A percentile compares a stretch with the other conserved stretches of the same genome.
Evolutionary conservation across 2,113 vertebrate genomes (phyloP).

Genomic region (Odontophorus gujanensis): DNA sequence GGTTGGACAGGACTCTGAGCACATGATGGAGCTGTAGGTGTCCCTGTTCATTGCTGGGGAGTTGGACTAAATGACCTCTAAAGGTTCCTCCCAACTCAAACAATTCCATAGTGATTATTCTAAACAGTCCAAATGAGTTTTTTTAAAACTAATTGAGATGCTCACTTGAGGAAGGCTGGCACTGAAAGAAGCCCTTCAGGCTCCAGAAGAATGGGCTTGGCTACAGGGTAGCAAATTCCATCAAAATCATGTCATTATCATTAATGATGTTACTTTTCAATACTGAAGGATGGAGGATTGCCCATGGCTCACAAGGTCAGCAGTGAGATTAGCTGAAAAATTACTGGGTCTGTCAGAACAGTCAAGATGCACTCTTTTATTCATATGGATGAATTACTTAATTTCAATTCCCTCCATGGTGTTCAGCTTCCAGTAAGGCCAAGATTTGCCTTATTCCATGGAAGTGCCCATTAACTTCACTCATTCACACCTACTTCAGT

Average conservation of each 20-base stretch:
- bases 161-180: neutral
- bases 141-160: constrained; percentile 27
- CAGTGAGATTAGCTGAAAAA: neutral
- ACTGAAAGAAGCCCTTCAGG: neutral
- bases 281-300: neutral
- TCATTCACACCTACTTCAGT: neutral
- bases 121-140: constrained; percentile 16
- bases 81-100: no score
- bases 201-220: neutral
- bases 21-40: no score
- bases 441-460: neutral
- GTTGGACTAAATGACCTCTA: no score
- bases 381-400: constrained; percentile 15
- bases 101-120: no score
- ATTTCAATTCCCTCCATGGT: neutral
- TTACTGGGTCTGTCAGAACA: constrained; percentile 2
- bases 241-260: neutral
- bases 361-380: neutral
- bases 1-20: no score
- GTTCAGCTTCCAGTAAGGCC: neutral
- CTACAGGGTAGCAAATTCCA: constrained; percentile 34
- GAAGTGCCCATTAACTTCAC: neutral
- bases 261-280: constrained; percentile 3
- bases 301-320: constrained; percentile 6
- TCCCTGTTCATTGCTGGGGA: no score